A percentile compares a stretch with the other conserved stretches of the same genome.
phyloP scores from a whole-genome alignment of 2,888 invertebrate species.

The Cephonodes hylas region DNA sequence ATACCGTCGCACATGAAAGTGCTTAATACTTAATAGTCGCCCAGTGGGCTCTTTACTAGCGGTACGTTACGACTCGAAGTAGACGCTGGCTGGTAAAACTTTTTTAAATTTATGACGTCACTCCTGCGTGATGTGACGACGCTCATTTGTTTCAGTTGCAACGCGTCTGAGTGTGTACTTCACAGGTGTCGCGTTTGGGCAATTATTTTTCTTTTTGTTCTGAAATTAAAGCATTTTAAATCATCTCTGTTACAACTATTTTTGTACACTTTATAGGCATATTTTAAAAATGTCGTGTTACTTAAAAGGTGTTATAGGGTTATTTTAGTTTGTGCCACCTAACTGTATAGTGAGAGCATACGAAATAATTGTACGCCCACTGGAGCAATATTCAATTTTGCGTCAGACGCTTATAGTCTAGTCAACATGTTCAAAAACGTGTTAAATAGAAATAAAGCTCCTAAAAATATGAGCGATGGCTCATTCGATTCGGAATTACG shows the following conservation, averaged over 20 bases:
- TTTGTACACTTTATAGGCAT: too few relatives aligned
- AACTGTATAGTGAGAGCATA: neutral
- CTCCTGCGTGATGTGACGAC: neutral
- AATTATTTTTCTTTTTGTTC: neutral
- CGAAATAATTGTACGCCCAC: neutral
- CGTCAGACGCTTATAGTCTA: too few relatives aligned
- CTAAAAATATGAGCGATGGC: too few relatives aligned
- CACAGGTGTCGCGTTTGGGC: neutral
- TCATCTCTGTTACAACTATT: too few relatives aligned
- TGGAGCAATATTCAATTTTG: neutral
- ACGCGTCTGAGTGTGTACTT: neutral
- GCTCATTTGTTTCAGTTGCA: neutral
- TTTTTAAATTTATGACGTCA: constrained; percentile 2
- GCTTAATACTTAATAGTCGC: constrained; percentile 59
- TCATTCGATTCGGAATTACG: too few relatives aligned
- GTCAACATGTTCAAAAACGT: too few relatives aligned
- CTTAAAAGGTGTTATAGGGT: neutral
- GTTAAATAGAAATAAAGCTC: too few relatives aligned
- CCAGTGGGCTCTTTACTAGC: constrained; percentile 50
- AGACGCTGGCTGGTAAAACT: neutral
- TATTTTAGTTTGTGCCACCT: neutral
- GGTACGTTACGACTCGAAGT: constrained; percentile 33
- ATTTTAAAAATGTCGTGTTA: too few relatives aligned
- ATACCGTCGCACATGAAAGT: constrained; percentile 72
- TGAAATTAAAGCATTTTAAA: too few relatives aligned